Conservation (phyloP, 1,140 invertebrate species). For the Meloidogyne floridensis region DNA sequence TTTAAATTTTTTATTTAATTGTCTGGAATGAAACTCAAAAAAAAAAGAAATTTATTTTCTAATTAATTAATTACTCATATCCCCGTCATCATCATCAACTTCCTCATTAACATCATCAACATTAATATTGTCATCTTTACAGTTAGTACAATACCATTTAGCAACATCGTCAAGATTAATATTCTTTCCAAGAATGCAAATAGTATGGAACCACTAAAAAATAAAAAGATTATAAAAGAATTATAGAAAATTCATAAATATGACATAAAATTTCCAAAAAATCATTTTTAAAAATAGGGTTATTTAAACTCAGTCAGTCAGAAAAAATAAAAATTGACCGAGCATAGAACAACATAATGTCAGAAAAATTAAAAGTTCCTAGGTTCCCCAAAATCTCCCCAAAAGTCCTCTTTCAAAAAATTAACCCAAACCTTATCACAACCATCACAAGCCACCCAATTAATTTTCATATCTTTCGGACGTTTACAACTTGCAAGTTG, state of each 20-base stretch:
- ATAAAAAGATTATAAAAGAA: too few species aligned
- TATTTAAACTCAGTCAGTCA: too few species aligned
- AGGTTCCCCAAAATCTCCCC: too few species aligned
- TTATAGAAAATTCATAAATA: too few species aligned
- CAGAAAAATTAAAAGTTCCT: too few species aligned
- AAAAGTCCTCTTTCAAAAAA: background rate
- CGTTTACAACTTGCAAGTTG: slow-evolving; percentile 32
- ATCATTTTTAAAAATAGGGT: too few species aligned
- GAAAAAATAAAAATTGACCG: too few species aligned
- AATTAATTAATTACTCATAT: background rate
- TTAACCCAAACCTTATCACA: slow-evolving; percentile 54
- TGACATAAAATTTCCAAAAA: too few species aligned
- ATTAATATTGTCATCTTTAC: background rate
- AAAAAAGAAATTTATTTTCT: background rate
- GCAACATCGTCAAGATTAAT: slow-evolving; percentile 52
- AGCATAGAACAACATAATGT: too few species aligned
- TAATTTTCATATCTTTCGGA: slow-evolving; percentile 39
- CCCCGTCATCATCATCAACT: background rate
- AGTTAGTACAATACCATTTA: background rate
- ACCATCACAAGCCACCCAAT: slow-evolving; percentile 67
- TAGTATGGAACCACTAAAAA: slow-evolving; percentile 65
- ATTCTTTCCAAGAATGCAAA: slow-evolving; percentile 52
- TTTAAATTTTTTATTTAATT: background rate
- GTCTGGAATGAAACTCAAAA: background rate
- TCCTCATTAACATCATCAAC: too few species aligned